phyloP scores from a whole-genome alignment of 2,113 vertebrate genomes.

The Cyanoramphus novaezelandiae region DNA sequence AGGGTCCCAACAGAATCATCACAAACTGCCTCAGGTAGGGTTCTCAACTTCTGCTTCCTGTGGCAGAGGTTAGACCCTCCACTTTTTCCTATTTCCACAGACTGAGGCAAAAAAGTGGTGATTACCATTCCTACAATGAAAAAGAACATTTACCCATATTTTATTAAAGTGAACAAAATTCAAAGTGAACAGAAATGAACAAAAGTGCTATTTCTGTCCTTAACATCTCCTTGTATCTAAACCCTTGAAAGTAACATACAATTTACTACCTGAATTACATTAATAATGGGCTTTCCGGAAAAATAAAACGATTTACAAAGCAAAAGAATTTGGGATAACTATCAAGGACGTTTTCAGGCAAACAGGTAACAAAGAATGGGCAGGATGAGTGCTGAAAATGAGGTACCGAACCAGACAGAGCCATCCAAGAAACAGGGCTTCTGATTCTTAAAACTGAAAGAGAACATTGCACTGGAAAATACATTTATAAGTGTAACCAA shows the following conservation, averaged over 20 bases:
- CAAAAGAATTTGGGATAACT: not conserved
- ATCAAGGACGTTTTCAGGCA: not conserved
- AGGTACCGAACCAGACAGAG: not conserved
- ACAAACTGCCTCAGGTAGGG: not conserved
- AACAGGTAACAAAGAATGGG: not conserved
- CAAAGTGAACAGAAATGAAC: not conserved
- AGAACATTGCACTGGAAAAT: not conserved
- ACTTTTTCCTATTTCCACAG: not conserved
- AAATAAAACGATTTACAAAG: not conserved
- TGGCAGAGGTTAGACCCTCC: not conserved
- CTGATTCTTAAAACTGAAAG: not conserved
- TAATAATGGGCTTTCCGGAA: not conserved
- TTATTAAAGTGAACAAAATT: not conserved
- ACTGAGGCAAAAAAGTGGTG: not conserved
- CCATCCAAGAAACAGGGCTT: not conserved
- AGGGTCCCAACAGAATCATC: not conserved
- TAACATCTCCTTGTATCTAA: not conserved
- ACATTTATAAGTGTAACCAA: not conserved
- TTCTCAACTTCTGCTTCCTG: not conserved
- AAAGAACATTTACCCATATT: not conserved
- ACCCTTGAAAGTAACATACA: not conserved
- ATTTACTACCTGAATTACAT: not conserved
- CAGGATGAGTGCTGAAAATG: not conserved
- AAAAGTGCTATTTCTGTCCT: not conserved
- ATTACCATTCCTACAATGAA: not conserved